Evolutionary conservation across 2,888 invertebrate species (phyloP), one percentile per base, ranked within the genome.

Genomic region (Sepioteuthis lessoniana): DNA sequence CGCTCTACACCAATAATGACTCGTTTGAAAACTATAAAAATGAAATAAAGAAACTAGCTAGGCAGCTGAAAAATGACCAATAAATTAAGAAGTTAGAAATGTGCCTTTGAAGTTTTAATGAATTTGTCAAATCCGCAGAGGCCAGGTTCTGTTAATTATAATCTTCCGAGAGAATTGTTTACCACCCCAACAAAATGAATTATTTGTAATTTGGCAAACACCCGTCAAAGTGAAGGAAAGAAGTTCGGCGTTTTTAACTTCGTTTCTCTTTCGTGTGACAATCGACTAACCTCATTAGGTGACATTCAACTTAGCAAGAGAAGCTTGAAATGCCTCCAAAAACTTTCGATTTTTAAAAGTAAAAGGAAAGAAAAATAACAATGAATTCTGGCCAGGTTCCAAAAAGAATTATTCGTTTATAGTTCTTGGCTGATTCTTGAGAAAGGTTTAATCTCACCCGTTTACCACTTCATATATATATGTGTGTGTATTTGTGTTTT

Each of bases 161-260:
- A 31, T n/a, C 76, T 76, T 76, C n/a, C 76, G 76, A n/a, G 76
- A n/a, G n/a, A 76, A 76, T n/a, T 76, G 76, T 76, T 76, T 76
- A 76, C 76, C 76, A 31, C n/a, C 16, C 31, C 76, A n/a, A 76
- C 76, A 76, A 31, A 76, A 76, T 76, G 76, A 76, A 76, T 76
- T 76, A 76, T 76, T 76, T 13, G 31, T 31, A n/a, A 76, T 76
- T 76, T 76, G 76, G n/a, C 76, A 76, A 76, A 76, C 76, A 76
- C 13, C 76, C 7, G 76, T 8, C 76, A 76, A 76, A 76, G n/a
- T 76, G 31, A 4, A 4, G 76, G 31, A n/a, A n/a, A 76, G n/a
- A n/a, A 76, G 7, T 76, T 76, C 76, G 7, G 76, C n/a, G 76
- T 76, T n/a, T 76, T 76, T 19, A 60, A 76, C n/a, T 76, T 76